Evolutionary conservation across 2,888 invertebrate genomes (phyloP).

Genomic region (Eledona agricola): DNA sequence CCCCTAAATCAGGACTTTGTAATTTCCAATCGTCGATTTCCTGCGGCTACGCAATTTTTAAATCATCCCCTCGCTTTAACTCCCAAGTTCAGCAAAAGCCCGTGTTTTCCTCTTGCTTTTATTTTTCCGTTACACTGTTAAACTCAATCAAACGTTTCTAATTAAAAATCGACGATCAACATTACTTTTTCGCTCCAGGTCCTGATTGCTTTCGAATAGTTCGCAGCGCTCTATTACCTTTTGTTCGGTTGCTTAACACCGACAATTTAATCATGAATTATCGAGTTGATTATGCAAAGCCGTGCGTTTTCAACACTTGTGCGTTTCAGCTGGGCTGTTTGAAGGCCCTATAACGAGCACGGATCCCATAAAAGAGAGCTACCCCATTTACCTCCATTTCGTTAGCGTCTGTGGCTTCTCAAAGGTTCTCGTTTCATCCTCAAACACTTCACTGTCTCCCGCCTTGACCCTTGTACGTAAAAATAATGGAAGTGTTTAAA

Average conservation of each 20-base stretch:
- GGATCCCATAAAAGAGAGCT: conserved; percentile 25
- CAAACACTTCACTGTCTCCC: conserved; percentile 3
- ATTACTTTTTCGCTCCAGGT: conserved; percentile 14
- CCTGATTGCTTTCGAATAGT: conserved; percentile 7
- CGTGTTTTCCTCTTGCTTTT: conserved; percentile 16
- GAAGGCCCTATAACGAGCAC: conserved; percentile 14
- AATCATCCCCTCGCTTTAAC: conserved; percentile 7
- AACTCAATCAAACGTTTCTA: conserved; percentile 23
- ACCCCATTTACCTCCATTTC: conserved; percentile 29
- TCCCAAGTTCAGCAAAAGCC: conserved; percentile 10
- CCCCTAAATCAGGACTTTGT: conserved; percentile 8
- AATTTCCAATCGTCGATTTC: conserved; percentile 5
- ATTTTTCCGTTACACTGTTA: conserved; percentile 8
- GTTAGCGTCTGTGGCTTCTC: conserved; percentile 21
- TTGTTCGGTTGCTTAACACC: conserved; percentile 5
- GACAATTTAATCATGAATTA: not conserved
- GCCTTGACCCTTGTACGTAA: conserved; percentile 14
- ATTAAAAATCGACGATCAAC: conserved; percentile 23
- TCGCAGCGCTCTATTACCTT: conserved; percentile 2
- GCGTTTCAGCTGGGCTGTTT: too few species aligned
- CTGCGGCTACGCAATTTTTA: conserved; percentile 7
- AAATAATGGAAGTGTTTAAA: conserved; percentile 10
- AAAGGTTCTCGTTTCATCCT: conserved; percentile 6
- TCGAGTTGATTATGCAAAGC: not conserved
- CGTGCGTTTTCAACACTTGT: conserved; percentile 9